Evolutionary conservation across 2,113 vertebrate species (phyloP), one percentile per base, ranked within the genome.

Genomic region (Misgurnus mizolepis): DNA sequence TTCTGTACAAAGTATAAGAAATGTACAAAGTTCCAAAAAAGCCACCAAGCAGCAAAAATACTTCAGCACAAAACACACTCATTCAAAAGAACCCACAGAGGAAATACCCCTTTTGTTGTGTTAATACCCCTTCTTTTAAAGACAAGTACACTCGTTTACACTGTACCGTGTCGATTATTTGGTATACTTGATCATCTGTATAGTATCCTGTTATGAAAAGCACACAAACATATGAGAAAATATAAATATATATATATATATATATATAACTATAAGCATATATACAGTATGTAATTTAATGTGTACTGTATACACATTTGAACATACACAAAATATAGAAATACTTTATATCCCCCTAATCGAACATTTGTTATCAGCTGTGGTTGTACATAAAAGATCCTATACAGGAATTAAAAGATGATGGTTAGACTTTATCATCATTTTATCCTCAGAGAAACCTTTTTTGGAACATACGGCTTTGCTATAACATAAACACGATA

Each of bases 21-120:
- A 84, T 68, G 67, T 75, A 74, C 69, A 39, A 69, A 80, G 64
- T 74, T 75, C 43, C 22, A 74, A 56, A 80, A 78, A 85, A 79
- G 83, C 80, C 80, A 86, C 74, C 71, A 82, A 85, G 68, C 74
- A 75, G 86, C 79, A 84, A 73, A 76, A 81, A 61, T 70, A 79
- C 69, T 83, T 84, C 39, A 62, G 53, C 66, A 79, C 78, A 74
- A 80, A 43, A 60, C 60, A 78, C 72, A 81, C 84, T 79, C 67
- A 69, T 43, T 77, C 27, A 70, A 56, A 34, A 27, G 15, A 69
- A 69, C 61, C 27, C 27, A 47, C 15, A 73, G 64, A 40, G 55
- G 65, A 58, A 62, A 34, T 34, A 34, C 27, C 70, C 39, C 18
- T 41, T 41, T 10, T 15, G 67, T 61, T 15, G 47, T 47, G 60